A percentile compares a stretch with the other conserved stretches of the same genome.
phyloP scores from a whole-genome alignment of 2,888 invertebrate genomes.

The Noctua janthina region DNA sequence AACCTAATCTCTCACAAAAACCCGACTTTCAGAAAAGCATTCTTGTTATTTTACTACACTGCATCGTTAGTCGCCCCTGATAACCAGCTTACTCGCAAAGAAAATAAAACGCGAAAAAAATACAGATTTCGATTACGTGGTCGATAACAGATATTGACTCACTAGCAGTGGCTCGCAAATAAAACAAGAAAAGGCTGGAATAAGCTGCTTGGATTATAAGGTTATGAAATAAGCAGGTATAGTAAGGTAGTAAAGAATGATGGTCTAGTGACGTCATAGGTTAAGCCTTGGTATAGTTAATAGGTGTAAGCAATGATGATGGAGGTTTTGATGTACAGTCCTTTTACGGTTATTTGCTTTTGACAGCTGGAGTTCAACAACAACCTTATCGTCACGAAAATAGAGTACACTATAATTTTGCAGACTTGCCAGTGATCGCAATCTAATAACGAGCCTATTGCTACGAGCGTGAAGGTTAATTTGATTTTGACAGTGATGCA shows the following conservation, averaged over 20 bases:
- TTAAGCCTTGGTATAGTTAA: constrained; percentile 19
- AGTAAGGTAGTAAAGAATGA: constrained; percentile 40
- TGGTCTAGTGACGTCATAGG: constrained; percentile 11
- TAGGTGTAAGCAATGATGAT: not conserved
- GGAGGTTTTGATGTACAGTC: not conserved
- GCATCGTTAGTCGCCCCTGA: constrained; percentile 10
- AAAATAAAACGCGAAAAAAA: constrained; percentile 40
- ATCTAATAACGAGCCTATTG: too few relatives aligned
- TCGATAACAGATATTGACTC: constrained; percentile 52
- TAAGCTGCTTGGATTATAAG: constrained; percentile 56
- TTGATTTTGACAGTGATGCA: too few relatives aligned
- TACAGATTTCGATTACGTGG: constrained; percentile 35
- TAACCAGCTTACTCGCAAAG: constrained; percentile 30
- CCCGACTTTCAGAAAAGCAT: not conserved
- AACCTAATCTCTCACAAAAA: constrained; percentile 30
- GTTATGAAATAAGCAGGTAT: constrained; percentile 49
- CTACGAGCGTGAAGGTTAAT: too few relatives aligned
- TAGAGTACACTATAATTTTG: not conserved
- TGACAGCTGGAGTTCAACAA: not conserved
- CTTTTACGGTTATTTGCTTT: not conserved
- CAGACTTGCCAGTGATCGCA: not conserved
- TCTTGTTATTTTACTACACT: constrained; percentile 22
- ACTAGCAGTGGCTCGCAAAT: constrained; percentile 27
- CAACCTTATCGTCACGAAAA: not conserved
- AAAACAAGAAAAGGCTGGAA: constrained; percentile 49